Base-by-base conservation (phyloP, 2,113 vertebrate genomes). In the Gobio gobio region DNA sequence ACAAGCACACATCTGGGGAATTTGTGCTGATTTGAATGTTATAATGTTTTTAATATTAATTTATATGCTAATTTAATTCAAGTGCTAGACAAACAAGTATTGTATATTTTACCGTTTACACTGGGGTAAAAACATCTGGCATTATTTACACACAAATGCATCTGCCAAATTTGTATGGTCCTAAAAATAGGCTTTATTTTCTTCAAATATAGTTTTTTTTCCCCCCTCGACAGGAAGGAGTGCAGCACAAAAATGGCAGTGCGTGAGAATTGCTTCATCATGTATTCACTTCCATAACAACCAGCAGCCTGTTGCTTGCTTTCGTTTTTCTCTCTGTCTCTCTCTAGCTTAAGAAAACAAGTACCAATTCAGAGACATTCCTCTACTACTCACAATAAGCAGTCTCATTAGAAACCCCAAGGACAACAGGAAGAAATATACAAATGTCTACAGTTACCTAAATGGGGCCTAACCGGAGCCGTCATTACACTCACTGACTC, bases 391-490 rank as follows among this genome's bases (percentile, higher is more conserved):
- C 89, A 86, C 90, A 92, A 87, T 88, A 90, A 92, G 90, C 83
- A 78, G 84, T 68, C 86, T 92, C 89, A 90, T 89, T 89, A 87
- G 87, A 83, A 92, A 84, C 40, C 89, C 86, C 89, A 90, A 87
- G 84, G 90, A 92, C 87, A 91, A 78, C 87, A 80, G 82, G 85
- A 88, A 87, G 89, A 92, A 89, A 86, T 63, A 84, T 49, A 78
- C 87, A 82, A 89, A 66, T n/a, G 14, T 83, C 73, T 87, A 84
- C 63, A 78, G 85, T 89, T 90, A 80, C 83, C 4, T 66, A 91
- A 93, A 92, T 92, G 86, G 90, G 85, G 83, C 79, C 83, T 90
- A 91, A 90, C 87, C 77, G 29, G 70, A 86, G 1, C 7, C 89
- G 84, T 88, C 88, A 87, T 88, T 91, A 85, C 83, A 61, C 74